Conservation (phyloP, 2,888 invertebrate species). For the Philereme transversata region DNA sequence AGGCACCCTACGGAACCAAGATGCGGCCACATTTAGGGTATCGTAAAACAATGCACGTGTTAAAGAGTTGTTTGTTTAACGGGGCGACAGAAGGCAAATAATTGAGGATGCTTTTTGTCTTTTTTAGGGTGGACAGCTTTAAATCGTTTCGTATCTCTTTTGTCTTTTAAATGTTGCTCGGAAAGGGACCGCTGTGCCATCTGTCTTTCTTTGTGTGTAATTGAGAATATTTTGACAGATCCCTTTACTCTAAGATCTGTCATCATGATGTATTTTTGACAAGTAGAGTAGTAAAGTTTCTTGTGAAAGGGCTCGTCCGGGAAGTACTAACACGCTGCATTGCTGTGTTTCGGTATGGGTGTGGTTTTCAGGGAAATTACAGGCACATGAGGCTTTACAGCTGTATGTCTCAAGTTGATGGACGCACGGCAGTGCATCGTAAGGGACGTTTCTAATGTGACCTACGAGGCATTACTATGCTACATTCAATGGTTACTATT, state of each 20-base stretch:
- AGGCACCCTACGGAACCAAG: constrained; percentile 54
- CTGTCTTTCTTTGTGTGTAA: constrained; percentile 29
- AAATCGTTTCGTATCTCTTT: constrained; percentile 53
- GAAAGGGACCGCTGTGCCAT: constrained; percentile 29
- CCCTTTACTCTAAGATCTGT: constrained; percentile 6
- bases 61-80: constrained; percentile 72
- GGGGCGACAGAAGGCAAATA: constrained; percentile 73
- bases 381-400: no score
- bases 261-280: not conserved
- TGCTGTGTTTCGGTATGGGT: no score
- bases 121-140: constrained; percentile 52
- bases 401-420: no score
- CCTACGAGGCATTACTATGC: no score
- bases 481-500: no score
- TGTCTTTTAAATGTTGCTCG: constrained; percentile 36
- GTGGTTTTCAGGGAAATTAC: no score
- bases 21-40: constrained; percentile 60
- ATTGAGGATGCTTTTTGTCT: constrained; percentile 62
- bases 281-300: no score
- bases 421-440: no score
- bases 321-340: no score
- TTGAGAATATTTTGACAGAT: constrained; percentile 29
- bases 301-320: no score
- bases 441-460: no score
- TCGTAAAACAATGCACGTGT: constrained; percentile 71